phyloP scores from a whole-genome alignment of 2,888 invertebrate species.

The Zhuqinia jingwanae region DNA sequence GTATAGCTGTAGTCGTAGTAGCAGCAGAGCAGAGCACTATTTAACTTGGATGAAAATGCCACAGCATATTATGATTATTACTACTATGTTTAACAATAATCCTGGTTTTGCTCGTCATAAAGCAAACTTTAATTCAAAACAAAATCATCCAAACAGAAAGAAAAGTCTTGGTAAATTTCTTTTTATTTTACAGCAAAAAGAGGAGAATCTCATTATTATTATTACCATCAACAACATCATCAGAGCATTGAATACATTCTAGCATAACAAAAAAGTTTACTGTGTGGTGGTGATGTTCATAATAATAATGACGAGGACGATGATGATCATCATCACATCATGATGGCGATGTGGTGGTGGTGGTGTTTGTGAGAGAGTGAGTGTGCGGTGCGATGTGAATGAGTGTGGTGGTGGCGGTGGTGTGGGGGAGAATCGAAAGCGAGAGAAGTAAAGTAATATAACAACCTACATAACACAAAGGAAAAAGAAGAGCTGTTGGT shows the following conservation, averaged over 20 bases:
- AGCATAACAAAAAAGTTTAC: slow-evolving; percentile 33
- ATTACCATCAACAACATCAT: background rate
- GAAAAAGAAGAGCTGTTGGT: background rate
- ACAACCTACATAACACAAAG: slow-evolving; percentile 3
- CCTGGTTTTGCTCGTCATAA: background rate
- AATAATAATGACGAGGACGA: background rate
- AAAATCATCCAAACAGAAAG: background rate
- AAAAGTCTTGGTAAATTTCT: background rate
- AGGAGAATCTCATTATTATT: background rate
- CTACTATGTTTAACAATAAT: too few species aligned
- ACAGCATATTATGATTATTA: background rate
- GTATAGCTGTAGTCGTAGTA: too few species aligned
- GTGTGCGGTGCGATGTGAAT: slow-evolving; percentile 25
- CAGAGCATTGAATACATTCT: slow-evolving; percentile 35
- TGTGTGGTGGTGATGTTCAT: slow-evolving; percentile 6
- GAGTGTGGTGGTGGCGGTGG: background rate
- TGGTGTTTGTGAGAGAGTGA: slow-evolving; percentile 22
- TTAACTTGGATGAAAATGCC: too few species aligned
- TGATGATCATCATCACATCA: background rate
- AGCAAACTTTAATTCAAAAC: slow-evolving; percentile 3
- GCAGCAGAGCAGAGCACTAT: too few species aligned
- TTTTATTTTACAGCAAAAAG: background rate
- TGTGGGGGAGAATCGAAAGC: slow-evolving; percentile 33
- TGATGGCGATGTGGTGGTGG: slow-evolving; percentile 1
- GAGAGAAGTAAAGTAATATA: slow-evolving; percentile 28